Conservation (phyloP, 1,140 invertebrate genomes). For the Metopolophium dirhodum region DNA sequence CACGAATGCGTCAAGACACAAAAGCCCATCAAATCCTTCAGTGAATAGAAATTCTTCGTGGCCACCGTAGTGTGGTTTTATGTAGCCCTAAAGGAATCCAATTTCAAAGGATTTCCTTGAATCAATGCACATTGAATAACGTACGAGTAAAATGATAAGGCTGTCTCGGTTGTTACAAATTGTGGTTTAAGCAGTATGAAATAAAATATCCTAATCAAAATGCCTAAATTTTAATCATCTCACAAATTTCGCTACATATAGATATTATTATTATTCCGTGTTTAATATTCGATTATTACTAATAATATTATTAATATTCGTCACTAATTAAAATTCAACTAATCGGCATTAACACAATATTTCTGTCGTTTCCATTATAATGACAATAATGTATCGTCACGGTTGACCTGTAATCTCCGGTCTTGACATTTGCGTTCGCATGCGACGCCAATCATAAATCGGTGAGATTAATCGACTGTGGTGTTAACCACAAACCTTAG, state of each 20-base stretch:
- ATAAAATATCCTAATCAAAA: background rate
- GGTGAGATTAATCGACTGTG: background rate
- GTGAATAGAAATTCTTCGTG: slow-evolving; percentile 13
- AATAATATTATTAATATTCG: no score
- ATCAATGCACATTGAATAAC: slow-evolving; percentile 2
- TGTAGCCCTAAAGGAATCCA: background rate
- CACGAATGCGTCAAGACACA: background rate
- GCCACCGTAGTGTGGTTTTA: background rate
- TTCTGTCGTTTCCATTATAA: background rate
- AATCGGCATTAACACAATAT: background rate
- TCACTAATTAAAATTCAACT: background rate
- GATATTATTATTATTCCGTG: background rate
- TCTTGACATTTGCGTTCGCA: background rate
- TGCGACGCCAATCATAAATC: background rate
- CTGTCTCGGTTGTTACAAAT: background rate
- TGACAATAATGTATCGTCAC: background rate
- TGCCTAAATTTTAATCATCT: background rate
- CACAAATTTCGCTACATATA: no score
- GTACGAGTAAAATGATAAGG: background rate
- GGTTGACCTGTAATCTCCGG: no score
- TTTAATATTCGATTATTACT: no score
- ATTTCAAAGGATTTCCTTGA: slow-evolving; percentile 30
- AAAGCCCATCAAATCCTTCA: background rate
- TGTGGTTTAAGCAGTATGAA: background rate
- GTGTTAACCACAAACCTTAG: background rate